These are phyloP conservation scores for Pomatostomus ruficeps DNA, from an alignment of 2,113 vertebrate genomes.

Conservation along the genomic window DNA sequence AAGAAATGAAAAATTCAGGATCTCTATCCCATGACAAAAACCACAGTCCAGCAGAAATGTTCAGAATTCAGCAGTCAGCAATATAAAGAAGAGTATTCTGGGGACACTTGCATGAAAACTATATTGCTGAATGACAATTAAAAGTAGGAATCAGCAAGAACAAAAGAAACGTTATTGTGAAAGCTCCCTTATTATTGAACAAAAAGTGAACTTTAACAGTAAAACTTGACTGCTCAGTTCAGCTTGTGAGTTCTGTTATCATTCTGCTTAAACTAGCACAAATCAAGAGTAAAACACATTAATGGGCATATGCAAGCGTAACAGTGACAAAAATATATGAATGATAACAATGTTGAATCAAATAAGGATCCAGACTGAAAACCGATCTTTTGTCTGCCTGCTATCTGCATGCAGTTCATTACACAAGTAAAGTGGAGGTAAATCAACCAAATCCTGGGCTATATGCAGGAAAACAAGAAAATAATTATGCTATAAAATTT, in stretches of 20 bases:
- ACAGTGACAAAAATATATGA: too few relatives aligned
- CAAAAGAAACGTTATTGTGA: not conserved
- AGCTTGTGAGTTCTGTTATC: not conserved
- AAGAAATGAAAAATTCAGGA: not conserved
- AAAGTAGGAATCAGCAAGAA: not conserved
- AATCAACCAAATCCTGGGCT: not conserved
- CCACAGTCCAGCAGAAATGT: not conserved
- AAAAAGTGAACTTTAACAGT: not conserved
- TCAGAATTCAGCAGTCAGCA: not conserved
- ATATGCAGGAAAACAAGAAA: not conserved
- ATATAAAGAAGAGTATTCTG: not conserved
- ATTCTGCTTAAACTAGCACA: not conserved
- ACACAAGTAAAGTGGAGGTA: not conserved
- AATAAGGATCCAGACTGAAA: not conserved
- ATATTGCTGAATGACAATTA: not conserved
- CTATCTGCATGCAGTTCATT: not conserved
- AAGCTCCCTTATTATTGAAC: not conserved
- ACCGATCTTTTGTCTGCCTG: not conserved
- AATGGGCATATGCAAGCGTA: not conserved
- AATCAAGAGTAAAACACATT: not conserved
- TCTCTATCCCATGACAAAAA: not conserved
- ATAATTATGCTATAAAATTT: not conserved
- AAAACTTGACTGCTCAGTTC: not conserved
- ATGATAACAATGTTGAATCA: not conserved
- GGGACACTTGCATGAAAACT: not conserved